Evolutionary conservation across 2,797 vertebrate genomes (phyloP).

Genomic region (Sebastes oblongus): DNA sequence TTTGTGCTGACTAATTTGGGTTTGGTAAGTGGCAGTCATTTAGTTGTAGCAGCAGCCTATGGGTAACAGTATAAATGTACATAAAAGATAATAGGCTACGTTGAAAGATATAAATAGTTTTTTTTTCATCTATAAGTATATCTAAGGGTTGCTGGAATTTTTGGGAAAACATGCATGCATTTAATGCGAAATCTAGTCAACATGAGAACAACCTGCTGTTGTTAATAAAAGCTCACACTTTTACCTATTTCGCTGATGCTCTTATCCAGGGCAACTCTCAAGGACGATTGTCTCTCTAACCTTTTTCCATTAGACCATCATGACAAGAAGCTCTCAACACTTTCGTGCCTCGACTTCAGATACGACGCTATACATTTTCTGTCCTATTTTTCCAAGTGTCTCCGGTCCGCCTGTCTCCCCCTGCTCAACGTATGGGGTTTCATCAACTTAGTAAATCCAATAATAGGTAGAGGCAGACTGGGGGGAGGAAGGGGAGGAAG

Average conservation of each 20-base stretch:
- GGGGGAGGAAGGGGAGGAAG: neutral
- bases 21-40: neutral
- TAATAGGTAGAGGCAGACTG: slow-evolving; percentile 56
- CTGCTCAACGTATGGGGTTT: slow-evolving; percentile 59
- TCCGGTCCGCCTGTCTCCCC: slow-evolving; percentile 20
- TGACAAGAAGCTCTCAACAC: slow-evolving; percentile 31
- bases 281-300: slow-evolving; percentile 41
- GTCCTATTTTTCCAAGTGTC: slow-evolving; percentile 34
- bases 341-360: slow-evolving; percentile 44
- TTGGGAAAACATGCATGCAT: neutral
- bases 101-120: neutral
- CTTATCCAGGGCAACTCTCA: slow-evolving; percentile 12
- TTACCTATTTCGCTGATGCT: neutral
- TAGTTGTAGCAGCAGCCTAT: neutral
- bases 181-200: neutral
- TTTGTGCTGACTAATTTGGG: slow-evolving; percentile 20
- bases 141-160: too few relatives aligned
- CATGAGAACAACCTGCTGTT: neutral
- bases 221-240: slow-evolving; percentile 4
- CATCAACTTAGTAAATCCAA: slow-evolving; percentile 72
- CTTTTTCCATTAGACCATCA: slow-evolving; percentile 47
- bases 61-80: neutral
- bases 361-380: slow-evolving; percentile 24
- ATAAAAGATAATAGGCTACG: neutral
- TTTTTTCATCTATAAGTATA: neutral